Evolutionary conservation across 2,113 vertebrate genomes (phyloP), one percentile per base, ranked within the genome.

Genomic region (Apodemus speciosus): DNA sequence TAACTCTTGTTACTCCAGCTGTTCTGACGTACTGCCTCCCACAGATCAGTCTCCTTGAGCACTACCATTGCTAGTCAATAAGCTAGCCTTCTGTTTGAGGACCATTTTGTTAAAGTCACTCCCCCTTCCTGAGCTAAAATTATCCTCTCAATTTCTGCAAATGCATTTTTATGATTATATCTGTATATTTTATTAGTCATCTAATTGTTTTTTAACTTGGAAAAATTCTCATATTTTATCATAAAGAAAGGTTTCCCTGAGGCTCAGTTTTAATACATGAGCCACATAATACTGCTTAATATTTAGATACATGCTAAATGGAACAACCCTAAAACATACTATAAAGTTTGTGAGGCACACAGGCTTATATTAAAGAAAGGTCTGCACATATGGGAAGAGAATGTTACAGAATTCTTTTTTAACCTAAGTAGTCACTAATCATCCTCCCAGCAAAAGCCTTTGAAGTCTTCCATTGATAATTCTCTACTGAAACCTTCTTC

Each of bases 151-250:
- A 58, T 64, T 85, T 88, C 80, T 90, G 72, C 27, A 92, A 94
- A 91, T 90, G 30, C 8, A 79, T 88, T 62, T 73, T 73, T 92
- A 89, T 69, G 66, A 94, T 85, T 73, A 40, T 94, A 87, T 83
- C 25, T 92, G 46, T 84, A 46, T 85, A 88, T 91, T 92, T 95
- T 94, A 95, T 94, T 91, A 87, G 91, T 92, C 60, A 4, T 75
- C 38, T 95, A 96, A 85, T 84, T 95, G 76, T 21, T 71, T 92
- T 96, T 66, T 46, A 56, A 77, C 18, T 89, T 88, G 53, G 46
- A 46, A 91, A 85, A 92, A 88, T 73, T 90, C 85, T 92, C 71
- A 92, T 40, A 75, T 66, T 88, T 27, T 72, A 76, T 96, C 69
- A 83, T 84, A 73, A 83, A 90, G 27, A 90, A 53, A 8, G 43